A percentile compares a stretch with the other conserved stretches of the same genome.
These are phyloP conservation scores for Paramormyrops kingsleyae DNA, from an alignment of 2,113 vertebrate species.

Conservation along the genomic window DNA sequence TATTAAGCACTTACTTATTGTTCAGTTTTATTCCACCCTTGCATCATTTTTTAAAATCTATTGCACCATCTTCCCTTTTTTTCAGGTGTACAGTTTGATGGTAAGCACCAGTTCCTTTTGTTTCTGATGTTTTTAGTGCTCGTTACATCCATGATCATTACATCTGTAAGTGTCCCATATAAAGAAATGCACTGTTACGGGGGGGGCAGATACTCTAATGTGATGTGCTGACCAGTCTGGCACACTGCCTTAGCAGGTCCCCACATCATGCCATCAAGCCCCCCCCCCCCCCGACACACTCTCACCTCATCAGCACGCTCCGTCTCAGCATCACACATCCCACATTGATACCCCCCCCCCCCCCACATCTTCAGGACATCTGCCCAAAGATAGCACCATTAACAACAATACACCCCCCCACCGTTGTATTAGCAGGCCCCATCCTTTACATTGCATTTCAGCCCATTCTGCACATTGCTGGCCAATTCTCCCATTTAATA, in stretches of 20 bases:
- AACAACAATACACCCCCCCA: not conserved
- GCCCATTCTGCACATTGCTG: not conserved
- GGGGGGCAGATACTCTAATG: not conserved
- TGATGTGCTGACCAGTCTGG: not conserved
- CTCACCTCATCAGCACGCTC: too few relatives aligned
- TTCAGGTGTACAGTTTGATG: not conserved
- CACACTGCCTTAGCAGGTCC: not conserved
- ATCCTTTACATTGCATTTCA: too few relatives aligned
- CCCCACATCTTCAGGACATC: not conserved
- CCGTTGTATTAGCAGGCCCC: not conserved
- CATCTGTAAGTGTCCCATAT: not conserved
- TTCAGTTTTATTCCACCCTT: not conserved
- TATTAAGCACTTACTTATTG: not conserved
- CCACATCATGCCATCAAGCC: not conserved
- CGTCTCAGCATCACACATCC: not conserved
- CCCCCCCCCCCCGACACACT: not conserved
- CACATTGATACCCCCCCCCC: not conserved
- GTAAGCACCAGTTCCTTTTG: not conserved
- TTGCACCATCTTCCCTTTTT: not conserved
- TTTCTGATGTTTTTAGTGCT: not conserved
- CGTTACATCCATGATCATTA: not conserved
- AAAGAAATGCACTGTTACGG: not conserved
- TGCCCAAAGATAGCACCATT: not conserved
- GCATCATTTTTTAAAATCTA: not conserved
- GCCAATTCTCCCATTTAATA: not conserved